Percentiles rank a stretch among this genome's conserved stretches.
These are phyloP conservation scores for Ormyrus pomaceus DNA, from an alignment of 2,888 invertebrate genomes.

Conservation along the genomic window DNA sequence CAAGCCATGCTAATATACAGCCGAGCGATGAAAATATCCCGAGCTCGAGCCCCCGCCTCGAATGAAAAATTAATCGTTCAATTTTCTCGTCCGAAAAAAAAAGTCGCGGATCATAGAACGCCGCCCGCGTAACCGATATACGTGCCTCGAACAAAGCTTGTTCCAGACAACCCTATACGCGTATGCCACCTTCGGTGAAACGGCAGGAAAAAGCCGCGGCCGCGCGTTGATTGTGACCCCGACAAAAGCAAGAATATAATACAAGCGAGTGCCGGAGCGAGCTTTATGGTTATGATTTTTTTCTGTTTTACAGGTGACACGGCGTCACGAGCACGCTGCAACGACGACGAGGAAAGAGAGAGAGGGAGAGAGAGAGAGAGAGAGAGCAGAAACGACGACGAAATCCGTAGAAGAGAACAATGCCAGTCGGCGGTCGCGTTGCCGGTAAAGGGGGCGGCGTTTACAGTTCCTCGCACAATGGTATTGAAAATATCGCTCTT, in stretches of 20 bases:
- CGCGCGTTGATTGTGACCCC: no score
- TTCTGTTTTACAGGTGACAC: slow-evolving; percentile 62
- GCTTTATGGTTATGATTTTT: background rate
- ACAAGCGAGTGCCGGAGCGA: no score
- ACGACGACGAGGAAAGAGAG: slow-evolving; percentile 8
- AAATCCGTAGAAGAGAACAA: slow-evolving; percentile 62
- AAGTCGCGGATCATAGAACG: background rate
- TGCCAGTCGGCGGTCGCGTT: slow-evolving; percentile 84
- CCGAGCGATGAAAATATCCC: no score
- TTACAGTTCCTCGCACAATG: slow-evolving; percentile 85
- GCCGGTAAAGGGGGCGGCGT: slow-evolving; percentile 89
- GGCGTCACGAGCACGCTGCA: slow-evolving; percentile 52
- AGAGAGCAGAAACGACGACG: slow-evolving; percentile 10
- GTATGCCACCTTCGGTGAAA: no score
- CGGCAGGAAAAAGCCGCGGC: no score
- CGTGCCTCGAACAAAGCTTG: background rate
- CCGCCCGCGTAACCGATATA: background rate
- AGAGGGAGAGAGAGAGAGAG: slow-evolving; percentile 12
- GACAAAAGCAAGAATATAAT: no score
- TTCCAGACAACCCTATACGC: no score
- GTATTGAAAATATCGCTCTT: slow-evolving; percentile 76
- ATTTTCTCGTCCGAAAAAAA: background rate
- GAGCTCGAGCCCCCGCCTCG: background rate
- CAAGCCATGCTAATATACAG: background rate
- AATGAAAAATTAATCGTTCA: slow-evolving; percentile 38